Evolutionary conservation across 2,797 vertebrate genomes (phyloP).

Genomic region (Eulemur coronatus): DNA sequence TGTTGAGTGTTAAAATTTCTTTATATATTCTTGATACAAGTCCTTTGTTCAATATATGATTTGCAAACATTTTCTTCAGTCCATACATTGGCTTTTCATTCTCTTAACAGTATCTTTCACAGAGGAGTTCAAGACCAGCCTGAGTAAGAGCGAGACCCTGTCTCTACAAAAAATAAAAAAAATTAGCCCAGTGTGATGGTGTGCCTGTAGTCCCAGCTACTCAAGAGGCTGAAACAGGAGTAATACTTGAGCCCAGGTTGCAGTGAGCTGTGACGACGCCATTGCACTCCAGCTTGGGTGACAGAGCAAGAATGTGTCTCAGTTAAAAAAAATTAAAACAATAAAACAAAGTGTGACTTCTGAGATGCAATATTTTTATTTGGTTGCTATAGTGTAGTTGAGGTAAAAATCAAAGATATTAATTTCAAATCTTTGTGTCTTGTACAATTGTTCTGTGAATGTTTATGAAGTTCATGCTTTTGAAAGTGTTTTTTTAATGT

Average conservation of each 20-base stretch:
- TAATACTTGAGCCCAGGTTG: no score
- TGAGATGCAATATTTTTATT: background rate
- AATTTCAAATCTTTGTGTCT: background rate
- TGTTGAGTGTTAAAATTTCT: background rate
- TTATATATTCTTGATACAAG: background rate
- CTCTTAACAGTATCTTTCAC: background rate
- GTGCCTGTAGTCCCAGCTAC: no score
- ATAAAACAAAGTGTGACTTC: background rate
- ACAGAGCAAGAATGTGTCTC: no score
- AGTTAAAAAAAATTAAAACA: no score
- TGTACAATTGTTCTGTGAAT: background rate
- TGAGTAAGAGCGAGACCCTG: no score
- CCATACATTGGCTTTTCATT: background rate
- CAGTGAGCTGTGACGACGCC: no score
- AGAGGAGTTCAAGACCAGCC: background rate
- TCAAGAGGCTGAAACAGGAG: no score
- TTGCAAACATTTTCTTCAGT: background rate
- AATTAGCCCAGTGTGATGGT: no score
- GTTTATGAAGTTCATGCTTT: background rate
- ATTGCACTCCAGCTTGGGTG: no score
- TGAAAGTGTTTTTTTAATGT: background rate
- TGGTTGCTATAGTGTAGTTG: background rate
- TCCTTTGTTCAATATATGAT: background rate
- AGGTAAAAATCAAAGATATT: constrained; percentile 7
- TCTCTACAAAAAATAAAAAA: no score